phyloP scores from a whole-genome alignment of 2,113 vertebrate species.

The Callocephalon fimbriatum region DNA sequence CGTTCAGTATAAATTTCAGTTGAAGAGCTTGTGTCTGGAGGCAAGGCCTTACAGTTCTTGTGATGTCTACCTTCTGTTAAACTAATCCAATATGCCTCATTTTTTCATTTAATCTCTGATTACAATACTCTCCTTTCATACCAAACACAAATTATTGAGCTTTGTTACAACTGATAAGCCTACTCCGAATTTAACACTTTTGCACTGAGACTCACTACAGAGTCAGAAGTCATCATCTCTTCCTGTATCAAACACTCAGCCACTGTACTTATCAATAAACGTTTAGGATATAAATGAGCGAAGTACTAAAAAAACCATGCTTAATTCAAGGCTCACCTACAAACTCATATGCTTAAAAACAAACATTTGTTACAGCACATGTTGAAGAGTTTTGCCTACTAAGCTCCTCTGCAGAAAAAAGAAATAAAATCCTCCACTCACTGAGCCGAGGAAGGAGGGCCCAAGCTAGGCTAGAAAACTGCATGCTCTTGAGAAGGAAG shows the following conservation, averaged over 20 bases:
- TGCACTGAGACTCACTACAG: neutral
- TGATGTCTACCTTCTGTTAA: neutral
- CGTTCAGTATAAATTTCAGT: neutral
- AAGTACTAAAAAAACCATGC: neutral
- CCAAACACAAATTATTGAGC: neutral
- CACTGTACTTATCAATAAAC: neutral
- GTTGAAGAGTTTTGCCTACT: neutral
- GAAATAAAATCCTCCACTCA: neutral
- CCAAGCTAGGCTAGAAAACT: neutral
- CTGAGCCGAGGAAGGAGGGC: neutral
- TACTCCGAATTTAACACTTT: neutral
- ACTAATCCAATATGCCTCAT: neutral
- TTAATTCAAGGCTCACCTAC: neutral
- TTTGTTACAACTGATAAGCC: neutral
- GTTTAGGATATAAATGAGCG: neutral
- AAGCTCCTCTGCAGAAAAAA: neutral
- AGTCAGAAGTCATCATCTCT: neutral
- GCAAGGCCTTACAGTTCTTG: neutral
- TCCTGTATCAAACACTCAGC: neutral
- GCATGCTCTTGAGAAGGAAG: neutral
- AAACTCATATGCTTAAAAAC: neutral
- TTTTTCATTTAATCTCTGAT: neutral
- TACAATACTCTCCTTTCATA: neutral
- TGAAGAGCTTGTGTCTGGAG: neutral
- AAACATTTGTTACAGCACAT: neutral